These are phyloP conservation scores for Betta splendens DNA, from an alignment of 2,797 vertebrate species.

Conservation along the genomic window DNA sequence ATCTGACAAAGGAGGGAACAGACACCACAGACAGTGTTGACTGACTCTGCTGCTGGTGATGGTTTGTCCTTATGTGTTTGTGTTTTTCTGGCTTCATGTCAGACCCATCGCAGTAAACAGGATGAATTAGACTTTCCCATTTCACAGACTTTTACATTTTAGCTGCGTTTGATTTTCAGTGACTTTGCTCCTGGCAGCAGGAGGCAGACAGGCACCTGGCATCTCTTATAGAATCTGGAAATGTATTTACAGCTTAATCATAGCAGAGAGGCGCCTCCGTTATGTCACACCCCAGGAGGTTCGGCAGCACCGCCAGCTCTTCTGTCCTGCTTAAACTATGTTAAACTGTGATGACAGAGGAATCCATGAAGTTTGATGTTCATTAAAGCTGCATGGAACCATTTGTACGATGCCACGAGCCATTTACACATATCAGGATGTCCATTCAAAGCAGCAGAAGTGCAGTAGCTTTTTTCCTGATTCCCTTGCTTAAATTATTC, in stretches of 20 bases:
- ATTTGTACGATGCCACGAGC: background rate
- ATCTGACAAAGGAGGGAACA: slow-evolving; percentile 30
- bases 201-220: slow-evolving; percentile 32
- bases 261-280: slow-evolving; percentile 3
- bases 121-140: slow-evolving; percentile 51
- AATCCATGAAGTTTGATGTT: background rate
- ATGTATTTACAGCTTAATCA: slow-evolving; percentile 24
- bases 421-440: background rate
- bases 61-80: background rate
- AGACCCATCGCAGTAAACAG: slow-evolving; percentile 35
- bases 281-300: background rate
- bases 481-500: no score
- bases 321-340: background rate
- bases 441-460: background rate
- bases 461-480: no score
- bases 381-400: background rate
- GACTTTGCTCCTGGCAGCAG: background rate
- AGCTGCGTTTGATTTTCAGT: slow-evolving; percentile 36
- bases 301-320: slow-evolving; percentile 8
- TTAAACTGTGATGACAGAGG: background rate
- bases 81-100: slow-evolving; percentile 32
- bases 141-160: slow-evolving; percentile 41
- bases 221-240: slow-evolving; percentile 22
- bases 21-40: slow-evolving; percentile 44
- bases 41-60: slow-evolving; percentile 24